Base-by-base conservation (phyloP, 2,888 invertebrate genomes). In the Entomobrya multifasciata region DNA sequence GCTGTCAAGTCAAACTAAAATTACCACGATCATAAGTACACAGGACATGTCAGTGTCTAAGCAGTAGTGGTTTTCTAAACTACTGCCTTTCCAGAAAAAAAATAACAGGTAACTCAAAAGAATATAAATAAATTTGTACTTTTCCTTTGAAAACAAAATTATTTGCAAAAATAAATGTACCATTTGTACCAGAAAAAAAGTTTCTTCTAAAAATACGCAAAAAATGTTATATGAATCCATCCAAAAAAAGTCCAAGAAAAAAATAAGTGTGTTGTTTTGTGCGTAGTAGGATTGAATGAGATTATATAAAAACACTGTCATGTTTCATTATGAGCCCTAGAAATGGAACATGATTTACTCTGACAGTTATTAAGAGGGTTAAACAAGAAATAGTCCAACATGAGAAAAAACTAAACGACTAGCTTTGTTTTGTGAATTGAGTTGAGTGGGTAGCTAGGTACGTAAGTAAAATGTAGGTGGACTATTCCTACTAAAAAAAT, bases 291-390 rank as follows among this genome's bases (percentile, higher is more conserved):
- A 44, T 17, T 65, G 41, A 11, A 25, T 49, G 30, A 44, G 60
- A 57, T 36, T 30, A 44, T 85, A 85, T 76, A 74, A 80, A 74
- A 86, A 79, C 62, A 80, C 47, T 74, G 86, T 72, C 86, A 80
- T 86, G 86, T 80, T 80, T 74, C 80, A 86, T 85, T 85, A 77
- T 52, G 74, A 57, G 62, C 13, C 36, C 22, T 13, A 55, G 52
- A 62, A 52, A 76, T 60, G 41, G 52, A 25, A 79, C 85, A 86
- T 86, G 86, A 86, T 86, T 86, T 86, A 86, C 86, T 86, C 86
- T 80, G 86, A 86, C 86, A 86, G 86, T 86, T 86, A 86, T 86
- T 86, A 86, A 86, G 80, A 79, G 86, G 86, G 80, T 52, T 80
- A 78, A 80, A n/a, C n/a, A n/a, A n/a, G n/a, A n/a, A n/a, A n/a